Base-by-base conservation (phyloP, 2,888 invertebrate species). In the Ligdia adustata region DNA sequence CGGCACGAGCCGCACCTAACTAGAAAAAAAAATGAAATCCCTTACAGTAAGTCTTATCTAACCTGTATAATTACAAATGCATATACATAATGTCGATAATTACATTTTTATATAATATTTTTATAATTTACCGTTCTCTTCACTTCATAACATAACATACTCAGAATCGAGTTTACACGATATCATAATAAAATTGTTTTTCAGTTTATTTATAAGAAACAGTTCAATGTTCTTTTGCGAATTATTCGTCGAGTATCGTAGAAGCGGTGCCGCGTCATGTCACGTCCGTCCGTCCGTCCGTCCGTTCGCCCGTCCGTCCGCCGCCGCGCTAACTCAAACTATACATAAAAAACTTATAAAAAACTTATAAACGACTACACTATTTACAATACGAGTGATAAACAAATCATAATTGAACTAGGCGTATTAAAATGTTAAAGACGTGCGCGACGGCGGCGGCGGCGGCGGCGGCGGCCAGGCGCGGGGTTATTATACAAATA, bases 61-160 rank as follows among this genome's bases (percentile, higher is more conserved):
- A 77, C 74, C 80, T 81, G 80, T 86, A 86, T 84, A 84, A 82
- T 89, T 88, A 89, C 88, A 88, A 89, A 89, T 88, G 88, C 87
- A 86, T 86, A 86, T 83, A 85, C 79, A 82, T 79, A 76, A 76
- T 83, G 75, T 79, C 79, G 79, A 77, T 84, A 37, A 37, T 37
- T 37, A 85, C 80, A 80, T 80, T 81, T 82, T 82, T 81, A 86
- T 81, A 82, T 84, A 83, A 82, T 85, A 84, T 82, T 75, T 85
- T 82, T 83, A 83, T 78, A 79, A 64, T 64, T 66, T 68, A 53
- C 37, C 53, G 41, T 31, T 47, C 24, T 44, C 24, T 44, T 38
- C 13, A 18, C 51, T 48, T 51, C 51, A 39, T 49, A 47, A 52
- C 55, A 55, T 47, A 37, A 4, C 11, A 35, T 41, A 47, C 29